Evolutionary conservation across 2,113 vertebrate genomes (phyloP).

Genomic region (Hippolais icterina): DNA sequence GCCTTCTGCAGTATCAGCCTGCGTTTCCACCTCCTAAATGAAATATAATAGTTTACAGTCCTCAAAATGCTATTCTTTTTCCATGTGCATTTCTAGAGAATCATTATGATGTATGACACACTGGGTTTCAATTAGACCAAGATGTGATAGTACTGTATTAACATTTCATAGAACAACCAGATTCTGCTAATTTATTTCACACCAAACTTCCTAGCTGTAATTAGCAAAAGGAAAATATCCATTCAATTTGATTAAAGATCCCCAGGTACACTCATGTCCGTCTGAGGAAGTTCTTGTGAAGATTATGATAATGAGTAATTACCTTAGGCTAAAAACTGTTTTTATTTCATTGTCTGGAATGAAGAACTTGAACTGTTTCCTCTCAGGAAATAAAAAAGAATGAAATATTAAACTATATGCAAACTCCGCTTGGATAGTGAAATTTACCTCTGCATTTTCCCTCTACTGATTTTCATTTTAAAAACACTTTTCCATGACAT

Average conservation of each 20-base stretch:
- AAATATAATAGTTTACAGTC: not conserved
- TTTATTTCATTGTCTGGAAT: slow-evolving; percentile 39
- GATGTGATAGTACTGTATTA: slow-evolving; percentile 29
- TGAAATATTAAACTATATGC: not conserved
- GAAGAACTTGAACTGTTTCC: not conserved
- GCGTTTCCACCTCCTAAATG: not conserved
- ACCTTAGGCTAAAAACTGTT: slow-evolving; percentile 50
- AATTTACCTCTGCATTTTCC: not conserved
- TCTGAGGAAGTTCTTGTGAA: slow-evolving; percentile 63
- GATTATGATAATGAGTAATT: slow-evolving; percentile 62
- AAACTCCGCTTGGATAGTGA: not conserved
- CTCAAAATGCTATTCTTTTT: not conserved
- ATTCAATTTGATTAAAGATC: slow-evolving; percentile 61
- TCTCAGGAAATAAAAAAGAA: not conserved
- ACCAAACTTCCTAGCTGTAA: slow-evolving; percentile 61
- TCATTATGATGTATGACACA: not conserved
- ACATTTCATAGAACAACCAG: slow-evolving; percentile 25
- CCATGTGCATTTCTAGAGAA: not conserved
- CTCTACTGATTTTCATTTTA: not conserved
- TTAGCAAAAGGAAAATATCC: slow-evolving; percentile 57
- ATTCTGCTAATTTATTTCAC: slow-evolving; percentile 66
- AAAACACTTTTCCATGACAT: not conserved
- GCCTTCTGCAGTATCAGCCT: not conserved
- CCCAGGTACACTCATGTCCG: slow-evolving; percentile 48
- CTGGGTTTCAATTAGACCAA: not conserved